Conservation (phyloP, 1,140 invertebrate species). For the Halictus rubicundus region DNA sequence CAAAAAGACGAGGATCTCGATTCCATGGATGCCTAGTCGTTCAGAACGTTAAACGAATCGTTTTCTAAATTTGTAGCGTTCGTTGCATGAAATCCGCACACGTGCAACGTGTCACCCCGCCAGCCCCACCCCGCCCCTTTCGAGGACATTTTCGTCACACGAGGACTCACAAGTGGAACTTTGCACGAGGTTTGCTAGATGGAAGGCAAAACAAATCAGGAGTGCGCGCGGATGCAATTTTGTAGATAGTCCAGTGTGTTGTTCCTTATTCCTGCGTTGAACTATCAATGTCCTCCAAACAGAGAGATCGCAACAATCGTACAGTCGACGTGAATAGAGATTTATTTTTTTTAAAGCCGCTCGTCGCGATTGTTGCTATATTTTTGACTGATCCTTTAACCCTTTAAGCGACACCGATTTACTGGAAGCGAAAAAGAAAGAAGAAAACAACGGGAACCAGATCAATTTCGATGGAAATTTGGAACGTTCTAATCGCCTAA, state of each 20-base stretch:
- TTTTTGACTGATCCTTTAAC: conserved; percentile 10
- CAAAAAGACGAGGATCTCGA: not conserved
- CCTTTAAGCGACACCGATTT: not conserved
- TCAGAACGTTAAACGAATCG: not conserved
- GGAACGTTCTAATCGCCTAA: not conserved
- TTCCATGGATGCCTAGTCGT: not conserved
- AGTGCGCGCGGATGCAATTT: not conserved
- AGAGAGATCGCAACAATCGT: conserved; percentile 20
- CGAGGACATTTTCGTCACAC: too few relatives aligned
- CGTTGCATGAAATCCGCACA: conserved; percentile 18
- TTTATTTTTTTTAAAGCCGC: conserved; percentile 22
- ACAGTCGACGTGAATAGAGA: not conserved
- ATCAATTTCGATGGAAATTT: not conserved
- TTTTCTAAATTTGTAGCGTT: conserved; percentile 1
- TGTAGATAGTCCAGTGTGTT: not conserved
- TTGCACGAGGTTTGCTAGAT: too few relatives aligned
- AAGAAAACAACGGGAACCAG: not conserved
- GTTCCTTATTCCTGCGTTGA: conserved; percentile 13
- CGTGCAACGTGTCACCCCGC: not conserved
- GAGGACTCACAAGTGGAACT: too few relatives aligned
- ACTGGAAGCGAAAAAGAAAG: not conserved
- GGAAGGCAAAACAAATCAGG: too few relatives aligned
- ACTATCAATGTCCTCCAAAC: conserved; percentile 25
- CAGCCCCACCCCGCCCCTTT: too few relatives aligned
- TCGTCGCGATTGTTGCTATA: conserved; percentile 18